phyloP scores from a whole-genome alignment of 2,888 invertebrate species.

The Drosophila ezoana region DNA sequence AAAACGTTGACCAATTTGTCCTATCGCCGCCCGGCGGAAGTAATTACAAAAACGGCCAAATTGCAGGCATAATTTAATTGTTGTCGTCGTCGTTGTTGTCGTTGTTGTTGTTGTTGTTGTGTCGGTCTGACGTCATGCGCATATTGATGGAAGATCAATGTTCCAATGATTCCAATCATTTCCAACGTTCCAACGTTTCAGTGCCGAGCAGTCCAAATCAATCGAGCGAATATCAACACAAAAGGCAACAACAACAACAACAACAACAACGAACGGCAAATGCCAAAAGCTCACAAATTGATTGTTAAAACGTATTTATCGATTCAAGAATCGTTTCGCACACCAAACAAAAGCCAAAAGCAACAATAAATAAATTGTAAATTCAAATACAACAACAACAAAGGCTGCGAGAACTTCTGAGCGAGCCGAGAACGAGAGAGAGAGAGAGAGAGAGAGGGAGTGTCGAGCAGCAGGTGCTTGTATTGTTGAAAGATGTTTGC shows the following conservation, averaged over 20 bases:
- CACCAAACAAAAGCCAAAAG: conserved; percentile 32
- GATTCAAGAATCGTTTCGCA: conserved; percentile 71
- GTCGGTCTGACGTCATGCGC: conserved; percentile 65
- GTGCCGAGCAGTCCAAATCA: conserved; percentile 41
- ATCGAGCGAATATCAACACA: conserved; percentile 32
- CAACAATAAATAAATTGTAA: conserved; percentile 22
- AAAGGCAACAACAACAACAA: conserved; percentile 35
- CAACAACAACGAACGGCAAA: conserved; percentile 26
- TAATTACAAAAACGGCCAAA: conserved; percentile 74
- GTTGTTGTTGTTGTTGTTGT: conserved; percentile 46
- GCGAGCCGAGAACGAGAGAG: background rate
- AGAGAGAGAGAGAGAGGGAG: background rate
- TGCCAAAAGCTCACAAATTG: conserved; percentile 48
- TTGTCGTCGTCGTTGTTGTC: conserved; percentile 20
- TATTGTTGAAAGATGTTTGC: too few species aligned
- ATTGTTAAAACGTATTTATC: conserved; percentile 65
- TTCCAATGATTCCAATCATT: conserved; percentile 13
- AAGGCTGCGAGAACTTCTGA: conserved; percentile 8
- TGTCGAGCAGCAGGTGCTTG: conserved; percentile 3
- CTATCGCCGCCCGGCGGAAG: conserved; percentile 48
- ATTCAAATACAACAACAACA: conserved; percentile 15
- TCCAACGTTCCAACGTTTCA: conserved; percentile 6
- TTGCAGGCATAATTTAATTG: conserved; percentile 63
- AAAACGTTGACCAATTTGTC: conserved; percentile 30
- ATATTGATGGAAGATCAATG: conserved; percentile 50